These are phyloP conservation scores for Pelodiscus sinensis DNA, from an alignment of 2,113 vertebrate species.

Conservation along the genomic window DNA sequence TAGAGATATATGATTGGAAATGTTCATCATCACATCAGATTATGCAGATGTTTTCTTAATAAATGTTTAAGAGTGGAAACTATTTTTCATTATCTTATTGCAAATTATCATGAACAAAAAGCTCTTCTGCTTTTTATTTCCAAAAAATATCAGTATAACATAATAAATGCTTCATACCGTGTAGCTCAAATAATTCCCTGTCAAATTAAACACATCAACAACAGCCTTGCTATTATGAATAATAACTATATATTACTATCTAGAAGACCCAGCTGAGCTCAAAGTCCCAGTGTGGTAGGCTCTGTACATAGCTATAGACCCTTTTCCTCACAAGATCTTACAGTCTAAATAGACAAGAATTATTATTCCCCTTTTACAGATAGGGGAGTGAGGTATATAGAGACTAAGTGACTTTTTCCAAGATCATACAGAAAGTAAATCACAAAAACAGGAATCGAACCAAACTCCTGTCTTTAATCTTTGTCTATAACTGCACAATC, in stretches of 20 bases:
- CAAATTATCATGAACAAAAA: not conserved
- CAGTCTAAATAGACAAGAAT: not conserved
- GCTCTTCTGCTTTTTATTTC: not conserved
- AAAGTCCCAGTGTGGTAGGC: not conserved
- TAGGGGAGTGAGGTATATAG: not conserved
- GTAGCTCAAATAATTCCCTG: not conserved
- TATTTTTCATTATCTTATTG: not conserved
- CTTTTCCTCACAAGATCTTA: rapidly evolving
- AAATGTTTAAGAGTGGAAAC: not conserved
- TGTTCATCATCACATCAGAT: rapidly evolving
- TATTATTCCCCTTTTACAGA: not conserved
- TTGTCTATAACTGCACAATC: no score
- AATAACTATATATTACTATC: rapidly evolving
- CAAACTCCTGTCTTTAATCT: no score
- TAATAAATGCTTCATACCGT: not conserved
- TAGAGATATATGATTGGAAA: not conserved
- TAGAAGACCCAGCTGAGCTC: not conserved
- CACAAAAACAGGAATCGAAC: not conserved
- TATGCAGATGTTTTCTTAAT: not conserved
- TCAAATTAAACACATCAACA: not conserved
- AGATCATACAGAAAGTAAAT: not conserved
- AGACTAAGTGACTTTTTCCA: not conserved
- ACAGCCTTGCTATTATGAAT: not conserved
- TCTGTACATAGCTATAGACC: not conserved
- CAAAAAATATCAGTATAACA: not conserved